Conservation (phyloP, 2,113 vertebrate genomes). For the Grallaria varia region DNA sequence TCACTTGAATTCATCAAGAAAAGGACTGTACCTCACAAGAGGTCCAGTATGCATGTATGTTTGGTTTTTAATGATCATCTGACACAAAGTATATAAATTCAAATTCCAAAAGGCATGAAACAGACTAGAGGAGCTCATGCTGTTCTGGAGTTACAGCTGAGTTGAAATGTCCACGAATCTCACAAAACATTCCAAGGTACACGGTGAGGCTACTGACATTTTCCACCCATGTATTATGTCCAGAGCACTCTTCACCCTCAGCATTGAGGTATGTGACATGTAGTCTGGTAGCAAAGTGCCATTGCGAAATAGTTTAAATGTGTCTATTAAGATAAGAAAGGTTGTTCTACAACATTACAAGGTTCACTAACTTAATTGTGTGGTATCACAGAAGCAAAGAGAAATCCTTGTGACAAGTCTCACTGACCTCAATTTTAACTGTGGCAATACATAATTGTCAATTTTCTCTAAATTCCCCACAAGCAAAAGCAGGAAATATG, state of each 20-base stretch:
- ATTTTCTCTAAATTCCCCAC: not conserved
- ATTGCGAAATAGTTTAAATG: not conserved
- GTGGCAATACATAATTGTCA: not conserved
- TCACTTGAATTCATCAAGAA: not conserved
- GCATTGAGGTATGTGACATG: not conserved
- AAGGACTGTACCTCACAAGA: not conserved
- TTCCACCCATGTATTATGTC: not conserved
- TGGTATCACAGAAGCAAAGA: not conserved
- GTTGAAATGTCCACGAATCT: not conserved
- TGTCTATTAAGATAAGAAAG: not conserved
- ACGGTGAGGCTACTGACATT: not conserved
- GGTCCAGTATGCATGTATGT: accelerated
- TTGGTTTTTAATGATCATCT: not conserved
- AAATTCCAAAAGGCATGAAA: not conserved
- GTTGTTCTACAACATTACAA: not conserved
- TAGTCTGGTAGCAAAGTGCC: not conserved
- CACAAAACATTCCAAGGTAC: accelerated
- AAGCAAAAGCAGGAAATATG: not conserved
- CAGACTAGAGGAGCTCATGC: accelerated
- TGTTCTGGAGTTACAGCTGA: not conserved
- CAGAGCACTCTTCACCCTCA: not conserved
- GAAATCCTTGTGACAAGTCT: not conserved
- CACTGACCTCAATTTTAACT: not conserved
- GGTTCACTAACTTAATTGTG: not conserved
- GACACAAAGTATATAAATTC: not conserved